phyloP scores from a whole-genome alignment of 2,888 invertebrate species.

The Bellardia bayeri region DNA sequence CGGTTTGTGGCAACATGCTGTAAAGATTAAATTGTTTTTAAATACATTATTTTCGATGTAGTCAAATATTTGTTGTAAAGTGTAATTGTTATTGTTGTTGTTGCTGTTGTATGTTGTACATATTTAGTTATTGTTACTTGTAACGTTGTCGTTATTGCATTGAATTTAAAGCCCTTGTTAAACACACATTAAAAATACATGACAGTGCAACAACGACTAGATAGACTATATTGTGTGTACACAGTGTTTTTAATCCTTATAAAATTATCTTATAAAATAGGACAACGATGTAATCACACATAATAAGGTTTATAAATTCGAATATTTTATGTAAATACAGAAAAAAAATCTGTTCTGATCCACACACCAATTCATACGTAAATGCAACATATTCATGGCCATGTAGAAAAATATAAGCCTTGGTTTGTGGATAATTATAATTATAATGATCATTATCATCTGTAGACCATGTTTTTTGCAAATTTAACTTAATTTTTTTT shows the following conservation, averaged over 20 bases:
- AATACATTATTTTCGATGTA: background rate
- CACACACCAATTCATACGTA: background rate
- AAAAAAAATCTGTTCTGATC: background rate
- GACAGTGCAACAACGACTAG: background rate
- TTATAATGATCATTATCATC: slow-evolving; percentile 30
- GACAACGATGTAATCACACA: slow-evolving; percentile 37
- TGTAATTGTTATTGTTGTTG: too few species aligned
- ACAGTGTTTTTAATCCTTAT: slow-evolving; percentile 30
- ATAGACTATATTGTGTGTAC: background rate
- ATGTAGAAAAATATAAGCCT: background rate
- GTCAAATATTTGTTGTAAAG: slow-evolving; percentile 34
- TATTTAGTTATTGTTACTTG: too few species aligned
- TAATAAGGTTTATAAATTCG: slow-evolving; percentile 20
- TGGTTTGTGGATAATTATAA: background rate
- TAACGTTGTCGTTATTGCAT: background rate
- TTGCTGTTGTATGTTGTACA: too few species aligned
- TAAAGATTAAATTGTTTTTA: slow-evolving; percentile 15
- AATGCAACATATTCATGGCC: background rate
- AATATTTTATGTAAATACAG: slow-evolving; percentile 25
- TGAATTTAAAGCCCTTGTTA: slow-evolving; percentile 40
- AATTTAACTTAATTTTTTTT: slow-evolving; percentile 20
- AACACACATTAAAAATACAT: slow-evolving; percentile 29
- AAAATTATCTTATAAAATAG: slow-evolving; percentile 43
- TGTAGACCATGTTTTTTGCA: slow-evolving; percentile 19
- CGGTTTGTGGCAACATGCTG: slow-evolving; percentile 16